Base-by-base conservation (phyloP, 2,888 invertebrate species). In the Lasius platythorax region DNA sequence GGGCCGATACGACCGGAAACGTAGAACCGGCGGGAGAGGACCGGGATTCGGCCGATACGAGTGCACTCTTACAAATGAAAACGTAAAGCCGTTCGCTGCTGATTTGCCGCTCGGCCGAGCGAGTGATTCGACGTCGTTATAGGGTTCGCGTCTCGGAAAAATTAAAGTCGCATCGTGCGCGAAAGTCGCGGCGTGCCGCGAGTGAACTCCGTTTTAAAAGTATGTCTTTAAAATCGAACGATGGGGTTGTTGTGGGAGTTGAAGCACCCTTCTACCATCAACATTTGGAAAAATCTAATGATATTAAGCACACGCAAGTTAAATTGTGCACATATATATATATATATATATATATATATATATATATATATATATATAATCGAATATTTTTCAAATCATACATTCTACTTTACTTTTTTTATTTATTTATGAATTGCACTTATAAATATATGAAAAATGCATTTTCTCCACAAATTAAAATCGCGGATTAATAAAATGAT, bases 21-120 rank as follows among this genome's bases (percentile, higher is more conserved):
- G 43, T 43, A 33, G 56, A 70, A 43, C 33, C 46, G 63, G 70
- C n/a, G 50, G 40, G 72, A 68, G 28, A 43, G 72, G 66, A 46
- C n/a, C 46, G 68, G 64, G 70, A 63, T 61, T 72, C 37, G 56
- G n/a, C 46, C 37, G 79, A 63, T 43, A 85, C 70, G 87, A 85
- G 83, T 89, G 91, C 91, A 92, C 92, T 92, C 90, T 90, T 85
- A 91, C 84, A 92, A 92, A 92, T 92, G 92, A 92, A 92, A 90
- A 89, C 91, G 88, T 90, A 88, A 92, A 91, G 86, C 87, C 89
- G 67, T 86, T 83, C 85, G 84, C 76, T 63, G 66, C 67, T 84
- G 87, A 91, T 91, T 90, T 90, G 79, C 76, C 72, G 89, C 91
- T 90, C 81, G 87, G 46, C 67, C 83, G 82, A 88, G 91, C 85